Conservation (phyloP, 1,140 invertebrate genomes). For the Pristionchus pacificus region DNA sequence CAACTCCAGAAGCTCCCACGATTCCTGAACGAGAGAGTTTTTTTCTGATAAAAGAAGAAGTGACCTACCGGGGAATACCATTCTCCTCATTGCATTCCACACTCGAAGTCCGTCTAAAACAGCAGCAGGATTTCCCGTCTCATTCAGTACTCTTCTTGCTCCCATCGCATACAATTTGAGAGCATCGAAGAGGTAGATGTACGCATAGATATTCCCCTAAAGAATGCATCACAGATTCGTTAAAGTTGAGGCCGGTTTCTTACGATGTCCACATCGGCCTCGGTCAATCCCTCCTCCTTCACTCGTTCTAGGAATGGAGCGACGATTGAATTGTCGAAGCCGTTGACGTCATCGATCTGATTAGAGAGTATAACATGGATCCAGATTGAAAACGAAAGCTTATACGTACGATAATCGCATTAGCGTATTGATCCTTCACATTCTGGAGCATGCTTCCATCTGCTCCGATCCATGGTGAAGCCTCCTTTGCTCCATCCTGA, state of each 20-base stretch:
- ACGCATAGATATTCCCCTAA: conserved; percentile 54
- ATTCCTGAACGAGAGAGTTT: no score
- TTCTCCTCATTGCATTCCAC: conserved; percentile 52
- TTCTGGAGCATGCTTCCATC: conserved; percentile 45
- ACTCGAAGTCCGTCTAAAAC: conserved; percentile 44
- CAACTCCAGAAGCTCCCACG: conserved; percentile 41
- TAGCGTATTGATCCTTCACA: conserved; percentile 40
- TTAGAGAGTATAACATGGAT: conserved; percentile 2
- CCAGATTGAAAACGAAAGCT: no score
- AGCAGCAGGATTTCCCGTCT: conserved; percentile 39
- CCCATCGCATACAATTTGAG: conserved; percentile 53
- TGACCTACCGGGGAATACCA: conserved; percentile 46
- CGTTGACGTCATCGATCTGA: conserved; percentile 56
- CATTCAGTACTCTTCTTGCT: conserved; percentile 42
- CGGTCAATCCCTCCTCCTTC: conserved; percentile 42
- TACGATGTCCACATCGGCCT: conserved; percentile 49
- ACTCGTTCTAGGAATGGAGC: conserved; percentile 40
- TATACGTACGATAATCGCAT: conserved; percentile 50
- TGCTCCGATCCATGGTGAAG: conserved; percentile 51
- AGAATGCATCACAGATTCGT: conserved; percentile 14
- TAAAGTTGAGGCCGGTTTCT: not conserved
- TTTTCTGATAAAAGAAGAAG: no score
- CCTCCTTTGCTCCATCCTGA: conserved; percentile 37
- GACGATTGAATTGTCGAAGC: conserved; percentile 51
- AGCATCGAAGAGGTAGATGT: conserved; percentile 52